A percentile compares a stretch with the other conserved stretches of the same genome.
Evolutionary conservation across 2,888 invertebrate species (phyloP).

Genomic region (Azorinus chamasolen): DNA sequence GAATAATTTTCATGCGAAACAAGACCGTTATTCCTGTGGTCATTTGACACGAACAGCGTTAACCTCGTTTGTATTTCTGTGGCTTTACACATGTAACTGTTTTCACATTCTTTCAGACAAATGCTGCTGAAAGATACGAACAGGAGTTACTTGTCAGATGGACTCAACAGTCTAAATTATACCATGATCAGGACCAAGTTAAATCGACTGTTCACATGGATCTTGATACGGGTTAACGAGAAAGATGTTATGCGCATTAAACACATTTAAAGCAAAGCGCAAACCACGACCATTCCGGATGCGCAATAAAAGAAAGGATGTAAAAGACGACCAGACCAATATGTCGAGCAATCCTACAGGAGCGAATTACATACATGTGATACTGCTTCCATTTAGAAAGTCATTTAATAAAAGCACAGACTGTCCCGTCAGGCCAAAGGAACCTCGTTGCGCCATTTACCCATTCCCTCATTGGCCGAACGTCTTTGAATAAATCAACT

Average conservation of each 20-base stretch:
- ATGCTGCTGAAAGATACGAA: conserved; percentile 60
- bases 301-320: background rate
- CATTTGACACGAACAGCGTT: no score
- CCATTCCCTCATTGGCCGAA: no score
- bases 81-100: no score
- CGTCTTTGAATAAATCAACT: background rate
- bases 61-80: no score
- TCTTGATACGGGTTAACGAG: conserved; percentile 64
- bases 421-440: no score
- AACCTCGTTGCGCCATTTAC: no score
- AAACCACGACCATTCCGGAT: background rate
- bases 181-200: conserved; percentile 59
- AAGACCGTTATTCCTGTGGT: no score
- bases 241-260: conserved; percentile 35
- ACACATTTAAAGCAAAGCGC: no score
- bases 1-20: no score
- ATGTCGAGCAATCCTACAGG: background rate
- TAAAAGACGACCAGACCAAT: background rate
- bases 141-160: conserved; percentile 68
- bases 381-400: no score
- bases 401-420: no score
- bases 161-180: conserved; percentile 69
- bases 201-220: conserved; percentile 67
- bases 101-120: conserved; percentile 58
- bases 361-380: no score